A percentile compares a stretch with the other conserved stretches of the same genome.
These are phyloP conservation scores for Tachysurus vachellii DNA, from an alignment of 2,113 vertebrate species.

Conservation along the genomic window DNA sequence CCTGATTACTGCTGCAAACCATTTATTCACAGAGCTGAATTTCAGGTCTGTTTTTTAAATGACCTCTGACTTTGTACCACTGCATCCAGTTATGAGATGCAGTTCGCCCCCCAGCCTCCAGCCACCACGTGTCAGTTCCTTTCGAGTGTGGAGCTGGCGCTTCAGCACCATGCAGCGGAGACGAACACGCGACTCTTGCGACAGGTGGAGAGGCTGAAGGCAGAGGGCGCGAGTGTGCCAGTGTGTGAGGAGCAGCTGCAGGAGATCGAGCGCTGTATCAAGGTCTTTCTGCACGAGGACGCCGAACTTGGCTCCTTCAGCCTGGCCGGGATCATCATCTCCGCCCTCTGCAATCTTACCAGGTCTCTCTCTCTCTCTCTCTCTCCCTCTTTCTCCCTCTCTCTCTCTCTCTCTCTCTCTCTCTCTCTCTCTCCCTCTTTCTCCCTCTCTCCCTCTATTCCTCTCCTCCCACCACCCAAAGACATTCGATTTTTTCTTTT, in stretches of 20 bases:
- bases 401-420: constrained; percentile 52
- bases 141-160: constrained; percentile 84
- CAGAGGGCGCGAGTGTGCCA: constrained; percentile 83
- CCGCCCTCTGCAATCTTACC: constrained; percentile 89
- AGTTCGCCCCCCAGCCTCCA: constrained; percentile 87
- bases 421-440: background rate
- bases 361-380: constrained; percentile 70
- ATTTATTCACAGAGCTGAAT: background rate
- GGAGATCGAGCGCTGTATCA: constrained; percentile 95
- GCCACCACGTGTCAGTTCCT: constrained; percentile 84
- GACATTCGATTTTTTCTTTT: too few relatives aligned
- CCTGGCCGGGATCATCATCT: constrained; percentile 89
- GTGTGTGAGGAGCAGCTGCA: constrained; percentile 94
- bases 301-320: constrained; percentile 88
- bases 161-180: constrained; percentile 89
- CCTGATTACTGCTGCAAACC: background rate
- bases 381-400: background rate
- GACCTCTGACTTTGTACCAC: background rate
- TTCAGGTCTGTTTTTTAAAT: background rate
- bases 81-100: constrained; percentile 83
- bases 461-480: too few relatives aligned
- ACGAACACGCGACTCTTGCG: constrained; percentile 84
- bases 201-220: constrained; percentile 90
- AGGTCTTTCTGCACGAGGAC: constrained; percentile 90
- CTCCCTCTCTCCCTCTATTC: too few relatives aligned